Base-by-base conservation (phyloP, 2,888 invertebrate species). In the Ichneumoninae sp. region DNA sequence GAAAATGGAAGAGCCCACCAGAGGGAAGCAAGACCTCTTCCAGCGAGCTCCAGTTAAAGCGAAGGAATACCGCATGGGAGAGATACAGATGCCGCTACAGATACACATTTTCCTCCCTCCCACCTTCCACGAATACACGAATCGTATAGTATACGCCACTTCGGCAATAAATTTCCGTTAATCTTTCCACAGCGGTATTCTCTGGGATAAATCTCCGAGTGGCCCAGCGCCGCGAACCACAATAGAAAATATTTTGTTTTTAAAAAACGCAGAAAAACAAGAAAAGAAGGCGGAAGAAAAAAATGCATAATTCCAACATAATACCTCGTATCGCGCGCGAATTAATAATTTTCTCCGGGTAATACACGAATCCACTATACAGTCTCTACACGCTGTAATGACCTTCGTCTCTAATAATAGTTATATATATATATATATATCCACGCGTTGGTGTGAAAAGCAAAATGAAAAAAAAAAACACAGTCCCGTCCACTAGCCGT, bases 151-250 rank as follows among this genome's bases (percentile, higher is more conserved):
- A 22, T 68, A 44, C 57, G 40, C 40, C 40, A 40, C 40, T 54
- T 57, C 40, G 54, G 72, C 57, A 50, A 83, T 80, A 66, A 60
- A 71, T 80, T 80, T 76, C 60, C 71, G 60, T 80, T 76, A 80
- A 80, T 76, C 76, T 78, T 82, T 82, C 82, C 78, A 69, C 78
- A 69, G 78, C 69, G 71, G 50, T 72, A 60, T 60, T 72, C 44
- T 40, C 22, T 62, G 44, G 69, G 66, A 82, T 78, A 74, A 82
- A 82, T 82, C 78, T 74, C 50, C 40, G 10, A 19, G 16, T n/a
- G 30, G 47, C 30, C 66, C 71, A 54, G 22, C 60, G 13, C 33
- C 19, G 6, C 36, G 54, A n/a, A 13, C 36, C 4, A 5, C 7
- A n/a, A 8, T 44, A 57, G 26, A 68, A n/a, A 57, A 44, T 33